A percentile compares a stretch with the other conserved stretches of the same genome.
phyloP scores from a whole-genome alignment of 2,113 vertebrate genomes.

The Bubalus kerabau region DNA sequence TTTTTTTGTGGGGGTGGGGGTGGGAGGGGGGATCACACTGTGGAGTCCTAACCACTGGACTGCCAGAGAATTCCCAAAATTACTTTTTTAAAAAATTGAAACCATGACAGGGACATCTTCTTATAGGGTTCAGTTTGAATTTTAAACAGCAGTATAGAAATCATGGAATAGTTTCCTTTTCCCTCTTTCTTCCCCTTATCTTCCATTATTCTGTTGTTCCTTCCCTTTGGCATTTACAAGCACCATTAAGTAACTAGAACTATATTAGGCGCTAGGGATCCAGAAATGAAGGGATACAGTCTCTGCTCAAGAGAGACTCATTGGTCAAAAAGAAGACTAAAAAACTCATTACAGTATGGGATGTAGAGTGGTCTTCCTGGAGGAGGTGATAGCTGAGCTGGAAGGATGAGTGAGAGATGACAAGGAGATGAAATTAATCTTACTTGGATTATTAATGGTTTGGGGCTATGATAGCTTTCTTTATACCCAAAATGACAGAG shows the following conservation, averaged over 20 bases:
- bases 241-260: not conserved
- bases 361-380: not conserved
- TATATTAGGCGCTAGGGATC: not conserved
- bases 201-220: not conserved
- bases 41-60: not conserved
- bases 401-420: not conserved
- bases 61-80: not conserved
- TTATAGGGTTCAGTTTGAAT: constrained; percentile 18
- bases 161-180: not conserved
- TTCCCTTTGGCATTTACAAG: not conserved
- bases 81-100: not conserved
- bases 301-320: not conserved
- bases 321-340: constrained; percentile 7
- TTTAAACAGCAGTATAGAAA: constrained; percentile 9
- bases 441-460: not conserved
- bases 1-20: not conserved
- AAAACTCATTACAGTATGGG: not conserved
- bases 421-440: constrained; percentile 1
- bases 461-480: not conserved
- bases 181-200: not conserved
- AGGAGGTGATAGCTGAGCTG: not conserved
- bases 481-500: not conserved
- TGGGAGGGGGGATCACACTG: not conserved
- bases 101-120: not conserved
- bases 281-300: not conserved